These are phyloP conservation scores for Sceloporus undulatus DNA, from an alignment of 2,113 vertebrate genomes.

Conservation along the genomic window DNA sequence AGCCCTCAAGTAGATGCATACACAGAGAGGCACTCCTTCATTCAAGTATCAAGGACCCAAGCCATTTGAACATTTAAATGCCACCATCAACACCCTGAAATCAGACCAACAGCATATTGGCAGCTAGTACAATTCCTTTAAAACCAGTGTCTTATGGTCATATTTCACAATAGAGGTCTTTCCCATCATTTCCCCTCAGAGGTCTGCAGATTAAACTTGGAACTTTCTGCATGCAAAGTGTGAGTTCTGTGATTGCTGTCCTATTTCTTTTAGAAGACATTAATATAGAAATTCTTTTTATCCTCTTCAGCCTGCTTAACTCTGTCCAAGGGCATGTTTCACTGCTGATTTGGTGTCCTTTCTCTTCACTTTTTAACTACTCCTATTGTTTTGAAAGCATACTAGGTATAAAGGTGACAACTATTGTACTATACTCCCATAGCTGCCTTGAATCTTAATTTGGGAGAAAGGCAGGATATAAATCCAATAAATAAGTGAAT, in stretches of 20 bases:
- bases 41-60: too few species aligned
- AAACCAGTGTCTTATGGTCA: too few species aligned
- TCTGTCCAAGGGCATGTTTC: slow-evolving; percentile 65
- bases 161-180: background rate
- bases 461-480: too few species aligned
- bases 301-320: slow-evolving; percentile 56
- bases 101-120: too few species aligned
- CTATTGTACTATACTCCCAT: slow-evolving; percentile 68
- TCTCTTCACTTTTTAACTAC: slow-evolving; percentile 68
- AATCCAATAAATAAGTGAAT: too few species aligned
- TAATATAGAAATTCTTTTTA: slow-evolving; percentile 55
- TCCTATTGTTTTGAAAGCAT: slow-evolving; percentile 66
- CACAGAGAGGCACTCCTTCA: too few species aligned
- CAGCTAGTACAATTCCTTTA: too few species aligned
- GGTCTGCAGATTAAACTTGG: background rate
- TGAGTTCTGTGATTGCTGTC: background rate
- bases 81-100: too few species aligned
- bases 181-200: background rate
- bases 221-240: background rate
- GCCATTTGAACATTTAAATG: too few species aligned
- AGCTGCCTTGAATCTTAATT: too few species aligned
- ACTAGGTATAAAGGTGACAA: slow-evolving; percentile 69
- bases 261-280: slow-evolving; percentile 41
- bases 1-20: too few species aligned
- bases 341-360: slow-evolving; percentile 72